Conservation (phyloP, 2,797 vertebrate genomes). For the Taenioides sp. region DNA sequence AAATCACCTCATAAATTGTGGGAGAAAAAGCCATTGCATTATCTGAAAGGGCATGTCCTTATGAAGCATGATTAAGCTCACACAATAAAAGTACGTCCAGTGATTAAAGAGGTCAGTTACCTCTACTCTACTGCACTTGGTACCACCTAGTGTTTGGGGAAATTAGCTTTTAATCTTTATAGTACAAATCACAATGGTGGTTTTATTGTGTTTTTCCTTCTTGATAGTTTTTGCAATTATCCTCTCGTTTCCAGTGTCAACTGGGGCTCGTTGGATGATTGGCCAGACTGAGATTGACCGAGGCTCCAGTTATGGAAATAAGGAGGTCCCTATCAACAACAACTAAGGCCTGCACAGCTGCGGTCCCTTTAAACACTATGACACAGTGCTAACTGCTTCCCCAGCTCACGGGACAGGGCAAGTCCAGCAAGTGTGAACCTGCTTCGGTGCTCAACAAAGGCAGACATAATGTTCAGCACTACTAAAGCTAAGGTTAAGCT, state of each 20-base stretch:
- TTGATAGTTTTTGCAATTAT: background rate
- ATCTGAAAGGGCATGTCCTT: slow-evolving; percentile 20
- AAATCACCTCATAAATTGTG: slow-evolving; percentile 12
- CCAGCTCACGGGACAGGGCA: background rate
- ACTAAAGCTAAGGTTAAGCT: too few species aligned
- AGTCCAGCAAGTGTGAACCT: slow-evolving; percentile 34
- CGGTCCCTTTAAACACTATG: slow-evolving; percentile 18
- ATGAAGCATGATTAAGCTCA: slow-evolving; percentile 29
- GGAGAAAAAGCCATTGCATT: background rate
- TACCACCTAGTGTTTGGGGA: background rate
- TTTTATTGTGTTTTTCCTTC: background rate
- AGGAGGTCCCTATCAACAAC: slow-evolving; percentile 73
- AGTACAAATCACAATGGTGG: background rate
- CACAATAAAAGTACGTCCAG: slow-evolving; percentile 26
- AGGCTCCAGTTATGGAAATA: slow-evolving; percentile 89
- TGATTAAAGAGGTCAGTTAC: too few species aligned
- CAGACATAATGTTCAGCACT: background rate
- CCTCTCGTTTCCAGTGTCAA: slow-evolving; percentile 77
- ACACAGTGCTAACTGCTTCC: background rate
- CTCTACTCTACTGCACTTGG: background rate
- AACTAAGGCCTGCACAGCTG: slow-evolving; percentile 58
- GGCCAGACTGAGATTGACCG: slow-evolving; percentile 91
- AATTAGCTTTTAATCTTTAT: background rate
- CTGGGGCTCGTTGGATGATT: slow-evolving; percentile 94
- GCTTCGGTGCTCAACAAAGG: slow-evolving; percentile 11